Conservation (phyloP, 2,113 vertebrate genomes). For the Excalfactoria chinensis region DNA sequence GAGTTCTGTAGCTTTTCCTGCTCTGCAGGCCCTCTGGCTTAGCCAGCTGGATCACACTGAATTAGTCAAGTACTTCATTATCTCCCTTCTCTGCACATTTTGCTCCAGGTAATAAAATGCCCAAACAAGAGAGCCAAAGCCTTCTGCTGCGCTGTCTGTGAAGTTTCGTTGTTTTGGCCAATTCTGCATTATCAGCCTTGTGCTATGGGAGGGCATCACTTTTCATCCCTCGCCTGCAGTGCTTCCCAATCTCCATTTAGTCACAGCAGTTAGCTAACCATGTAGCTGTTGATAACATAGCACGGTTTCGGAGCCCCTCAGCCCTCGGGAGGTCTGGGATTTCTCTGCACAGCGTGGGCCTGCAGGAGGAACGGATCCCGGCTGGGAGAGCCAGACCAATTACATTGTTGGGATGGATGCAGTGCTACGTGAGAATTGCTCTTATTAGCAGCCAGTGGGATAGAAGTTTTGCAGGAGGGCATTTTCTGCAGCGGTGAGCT, state of each 20-base stretch:
- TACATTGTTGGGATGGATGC: constrained; percentile 67
- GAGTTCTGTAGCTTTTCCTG: constrained; percentile 79
- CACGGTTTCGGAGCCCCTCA: constrained; percentile 66
- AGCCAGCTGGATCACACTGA: constrained; percentile 93
- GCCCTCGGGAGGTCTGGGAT: constrained; percentile 82
- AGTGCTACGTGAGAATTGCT: constrained; percentile 1
- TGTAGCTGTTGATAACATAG: constrained; percentile 79
- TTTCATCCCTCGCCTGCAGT: constrained; percentile 81
- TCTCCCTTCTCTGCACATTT: constrained; percentile 87
- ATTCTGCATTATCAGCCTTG: constrained; percentile 74
- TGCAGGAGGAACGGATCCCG: constrained; percentile 77
- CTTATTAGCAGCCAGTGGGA: constrained; percentile 53
- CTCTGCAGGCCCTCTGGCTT: constrained; percentile 89
- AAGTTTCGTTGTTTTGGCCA: constrained; percentile 84
- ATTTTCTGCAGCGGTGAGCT: constrained; percentile 9
- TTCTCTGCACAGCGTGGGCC: constrained; percentile 76
- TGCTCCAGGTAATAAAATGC: constrained; percentile 91
- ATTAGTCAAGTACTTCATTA: constrained; percentile 92
- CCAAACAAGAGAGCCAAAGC: constrained; percentile 81
- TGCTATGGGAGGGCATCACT: constrained; percentile 77
- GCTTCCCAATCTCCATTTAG: constrained; percentile 78
- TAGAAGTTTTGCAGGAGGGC: constrained; percentile 28
- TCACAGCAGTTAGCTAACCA: constrained; percentile 81
- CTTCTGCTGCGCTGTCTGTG: constrained; percentile 87
- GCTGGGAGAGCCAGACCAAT: constrained; percentile 86